Base-by-base conservation (phyloP, 1,140 invertebrate genomes). In the Trissolcus basalis region DNA sequence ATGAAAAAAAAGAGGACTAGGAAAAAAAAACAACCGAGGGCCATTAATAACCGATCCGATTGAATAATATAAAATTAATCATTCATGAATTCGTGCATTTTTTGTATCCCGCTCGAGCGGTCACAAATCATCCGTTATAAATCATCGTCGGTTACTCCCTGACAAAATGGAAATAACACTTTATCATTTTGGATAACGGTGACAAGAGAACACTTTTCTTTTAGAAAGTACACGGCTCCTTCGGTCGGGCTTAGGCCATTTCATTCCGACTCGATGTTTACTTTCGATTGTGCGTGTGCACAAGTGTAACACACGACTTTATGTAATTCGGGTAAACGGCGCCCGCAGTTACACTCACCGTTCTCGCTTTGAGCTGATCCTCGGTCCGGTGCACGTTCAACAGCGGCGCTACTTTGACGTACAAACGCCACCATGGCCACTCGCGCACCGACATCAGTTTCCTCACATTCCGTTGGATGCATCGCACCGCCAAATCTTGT, bases 401-500 rank as follows among this genome's bases (percentile, higher is more conserved):
- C 53, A 98, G 89, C 13, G 97, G 97, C 41, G 95, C 93, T 32
- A 98, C 94, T 78, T 96, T 93, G 14, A 97, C 93, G 82, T 97
- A 92, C 48, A 98, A 90, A 55, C 95, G 90, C 96, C 97, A 98
- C 97, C 96, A 98, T 4, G 95, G 93, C 97, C 97, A 98, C 86
- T 96, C 95, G 47, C 95, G 90, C 0, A 98, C 95, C 33, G 93
- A 91, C 77, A 98, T 91, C 83, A 97, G 94, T 78, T 96, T 97
- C 71, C 95, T 92, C 0, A 98, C 95, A 89, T 98, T 98, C 60
- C 95, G 92, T 83, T 98, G 96, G 58, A 98, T 95, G 86, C 96
- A 97, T 59, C 95, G 91, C 12, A 97, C 94, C 6, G 96, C 96
- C 50, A 96, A 89, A 85, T 97, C 96, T 90, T 97, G 93, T 7